Evolutionary conservation across 2,888 invertebrate species (phyloP).

Genomic region (Pristionchus entomophagus): DNA sequence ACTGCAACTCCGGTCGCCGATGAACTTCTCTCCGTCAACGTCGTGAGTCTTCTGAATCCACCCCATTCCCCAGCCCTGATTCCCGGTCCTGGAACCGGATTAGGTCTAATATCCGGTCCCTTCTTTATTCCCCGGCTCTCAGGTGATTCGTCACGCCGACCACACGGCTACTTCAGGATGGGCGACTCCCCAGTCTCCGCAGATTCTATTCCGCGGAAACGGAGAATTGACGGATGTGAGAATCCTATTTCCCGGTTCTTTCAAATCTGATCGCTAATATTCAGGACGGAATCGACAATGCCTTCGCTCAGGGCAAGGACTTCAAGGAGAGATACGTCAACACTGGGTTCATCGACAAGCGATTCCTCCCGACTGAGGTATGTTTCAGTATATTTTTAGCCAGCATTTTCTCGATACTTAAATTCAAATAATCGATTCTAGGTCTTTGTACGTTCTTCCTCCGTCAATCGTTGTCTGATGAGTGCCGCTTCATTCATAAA

Average conservation of each 20-base stretch:
- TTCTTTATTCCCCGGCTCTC: not conserved
- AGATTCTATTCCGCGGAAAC: not conserved
- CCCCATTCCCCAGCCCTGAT: not conserved
- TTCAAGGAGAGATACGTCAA: conserved; percentile 25
- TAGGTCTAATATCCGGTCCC: not conserved
- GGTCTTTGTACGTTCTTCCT: conserved; percentile 17
- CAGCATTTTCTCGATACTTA: too few relatives aligned
- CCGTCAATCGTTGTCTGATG: conserved; percentile 29
- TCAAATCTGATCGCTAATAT: not conserved
- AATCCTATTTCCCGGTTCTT: not conserved
- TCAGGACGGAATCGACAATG: conserved; percentile 33
- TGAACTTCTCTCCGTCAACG: conserved; percentile 13
- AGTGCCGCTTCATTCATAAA: conserved; percentile 5
- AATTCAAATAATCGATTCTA: too few relatives aligned
- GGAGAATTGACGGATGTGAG: conserved; percentile 26
- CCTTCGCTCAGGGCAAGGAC: not conserved
- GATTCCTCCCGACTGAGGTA: conserved; percentile 2
- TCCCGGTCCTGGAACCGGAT: not conserved
- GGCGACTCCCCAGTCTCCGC: not conserved
- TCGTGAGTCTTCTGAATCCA: not conserved
- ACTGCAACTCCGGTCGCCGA: too few relatives aligned
- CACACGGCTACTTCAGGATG: not conserved
- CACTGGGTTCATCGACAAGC: conserved; percentile 34
- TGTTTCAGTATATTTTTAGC: not conserved
- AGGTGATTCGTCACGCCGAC: conserved; percentile 26